Evolutionary conservation across 2,888 invertebrate species (phyloP), one percentile per base, ranked within the genome.

Genomic region (Alcis repandata): DNA sequence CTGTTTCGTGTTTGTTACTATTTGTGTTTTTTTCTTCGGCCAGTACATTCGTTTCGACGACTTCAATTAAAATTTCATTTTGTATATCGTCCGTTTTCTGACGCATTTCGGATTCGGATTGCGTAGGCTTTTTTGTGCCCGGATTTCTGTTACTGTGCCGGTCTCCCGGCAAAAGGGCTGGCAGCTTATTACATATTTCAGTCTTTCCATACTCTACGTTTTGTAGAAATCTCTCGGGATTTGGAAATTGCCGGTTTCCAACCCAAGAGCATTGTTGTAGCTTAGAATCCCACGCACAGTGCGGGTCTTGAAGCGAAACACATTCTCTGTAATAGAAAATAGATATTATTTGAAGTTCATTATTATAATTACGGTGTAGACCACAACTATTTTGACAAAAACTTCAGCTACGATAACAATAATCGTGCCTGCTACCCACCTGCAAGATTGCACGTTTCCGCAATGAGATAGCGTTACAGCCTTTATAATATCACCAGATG

Each of bases 241-340:
- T 94, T 76, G 95, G 94, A 83, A 94, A 94, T 77, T 94, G 92
- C 82, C 94, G 85, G 77, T 93, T 92, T 72, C 93, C 92, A 57
- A 94, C 93, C 91, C 93, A 93, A 72, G 92, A 87, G 80, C 95
- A 95, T 76, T 95, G 94, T 76, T 94, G 95, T 72, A 94, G 94
- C 70, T 94, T 95, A 7, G 96, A 95, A 85, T 98, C 97, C 99
- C 99, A 99, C 19, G 98, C 98, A 89, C 99, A 99, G 86, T 99
- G 98, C 0, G 99, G 99, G 93, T 99, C 99, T 93, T 98, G 98
- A 66, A 99, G 94, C 36, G 96, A 95, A 3, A 99, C 96, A 88
- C 99, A 99, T 75, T 96, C 96, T 71, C 96, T 95, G 92, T 92
- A 97, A 89, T 88, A 88, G 49, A 77, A 10, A 36, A 68, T 61